These are phyloP conservation scores for Bilobella aurantiaca DNA, from an alignment of 1,140 invertebrate genomes.

Conservation along the genomic window DNA sequence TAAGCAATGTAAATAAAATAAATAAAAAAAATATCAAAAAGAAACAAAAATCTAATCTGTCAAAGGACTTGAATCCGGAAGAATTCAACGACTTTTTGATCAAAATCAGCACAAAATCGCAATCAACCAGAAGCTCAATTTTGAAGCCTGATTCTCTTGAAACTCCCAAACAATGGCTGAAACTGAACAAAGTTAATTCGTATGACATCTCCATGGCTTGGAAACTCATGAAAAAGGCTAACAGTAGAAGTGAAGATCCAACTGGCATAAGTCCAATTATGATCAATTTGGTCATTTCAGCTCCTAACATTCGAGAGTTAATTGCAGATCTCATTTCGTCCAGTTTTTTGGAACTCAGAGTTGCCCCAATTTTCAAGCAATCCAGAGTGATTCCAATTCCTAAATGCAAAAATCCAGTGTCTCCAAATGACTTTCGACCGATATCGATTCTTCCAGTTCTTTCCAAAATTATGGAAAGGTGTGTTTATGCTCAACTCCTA, in stretches of 20 bases:
- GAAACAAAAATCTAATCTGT: too few species aligned
- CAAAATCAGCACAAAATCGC: neutral
- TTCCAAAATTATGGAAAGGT: slow-evolving; percentile 14
- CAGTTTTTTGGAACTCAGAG: neutral
- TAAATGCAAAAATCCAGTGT: slow-evolving; percentile 1
- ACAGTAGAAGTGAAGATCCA: too few species aligned
- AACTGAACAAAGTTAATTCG: neutral
- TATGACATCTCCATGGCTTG: too few species aligned
- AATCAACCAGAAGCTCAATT: too few species aligned
- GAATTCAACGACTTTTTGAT: neutral
- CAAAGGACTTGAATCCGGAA: neutral
- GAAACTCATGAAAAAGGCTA: too few species aligned
- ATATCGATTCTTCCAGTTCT: slow-evolving; percentile 8
- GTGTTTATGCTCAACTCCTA: neutral
- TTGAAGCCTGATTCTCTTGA: too few species aligned
- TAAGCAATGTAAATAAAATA: too few species aligned
- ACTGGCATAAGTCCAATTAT: too few species aligned
- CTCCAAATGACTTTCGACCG: slow-evolving; percentile 5
- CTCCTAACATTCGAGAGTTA: neutral
- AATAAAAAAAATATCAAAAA: too few species aligned
- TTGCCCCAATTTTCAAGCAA: slow-evolving; percentile 1
- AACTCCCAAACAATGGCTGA: neutral
- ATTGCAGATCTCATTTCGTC: neutral
- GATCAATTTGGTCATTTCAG: too few species aligned
- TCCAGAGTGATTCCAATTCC: slow-evolving; percentile 14